Base-by-base conservation (phyloP, 2,888 invertebrate genomes). In the Operophtera brumata region DNA sequence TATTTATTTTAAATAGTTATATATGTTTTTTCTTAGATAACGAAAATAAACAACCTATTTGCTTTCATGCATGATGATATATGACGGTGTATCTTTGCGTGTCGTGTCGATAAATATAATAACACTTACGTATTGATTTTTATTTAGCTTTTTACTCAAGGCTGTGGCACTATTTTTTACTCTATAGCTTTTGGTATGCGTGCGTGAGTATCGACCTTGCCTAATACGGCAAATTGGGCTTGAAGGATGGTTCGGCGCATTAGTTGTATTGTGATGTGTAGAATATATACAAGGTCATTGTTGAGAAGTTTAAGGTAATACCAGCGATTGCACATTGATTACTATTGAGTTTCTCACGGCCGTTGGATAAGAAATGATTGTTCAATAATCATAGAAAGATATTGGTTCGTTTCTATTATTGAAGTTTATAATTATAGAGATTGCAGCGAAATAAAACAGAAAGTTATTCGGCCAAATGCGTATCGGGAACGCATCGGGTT, bases 201-300 rank as follows among this genome's bases (percentile, higher is more conserved):
- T 80, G 80, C 65, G 71, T 73, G 73, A 73, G 70, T 77, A 64
- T 62, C 82, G 84, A 73, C 86, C 86, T 87, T 86, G 85, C 61
- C 58, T 81, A 82, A 86, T 69, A 69, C 70, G 75, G 59, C 73
- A 80, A 84, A 86, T 85, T 77, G 75, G 73, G 85, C 84, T 82
- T 85, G 84, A 84, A 84, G 78, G 78, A 74, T 73, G 61, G 65
- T 67, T 68, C 55, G 66, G 50, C 50, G 56, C 54, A 57, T 61
- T 57, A 50, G 49, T 54, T 53, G 65, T 71, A 65, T 66, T 61
- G 54, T 64, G 51, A 51, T 65, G 57, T 65, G 65, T 63, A 61
- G 65, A 69, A 62, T 65, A 64, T 57, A 51, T 51, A 62, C 62
- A 65, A 62, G 64, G 64, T 54, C 54, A 46, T 14, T 14, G 37